A percentile compares a stretch with the other conserved stretches of the same genome.
Conservation (phyloP, 2,113 vertebrate genomes). For the Poicephalus meyeri region DNA sequence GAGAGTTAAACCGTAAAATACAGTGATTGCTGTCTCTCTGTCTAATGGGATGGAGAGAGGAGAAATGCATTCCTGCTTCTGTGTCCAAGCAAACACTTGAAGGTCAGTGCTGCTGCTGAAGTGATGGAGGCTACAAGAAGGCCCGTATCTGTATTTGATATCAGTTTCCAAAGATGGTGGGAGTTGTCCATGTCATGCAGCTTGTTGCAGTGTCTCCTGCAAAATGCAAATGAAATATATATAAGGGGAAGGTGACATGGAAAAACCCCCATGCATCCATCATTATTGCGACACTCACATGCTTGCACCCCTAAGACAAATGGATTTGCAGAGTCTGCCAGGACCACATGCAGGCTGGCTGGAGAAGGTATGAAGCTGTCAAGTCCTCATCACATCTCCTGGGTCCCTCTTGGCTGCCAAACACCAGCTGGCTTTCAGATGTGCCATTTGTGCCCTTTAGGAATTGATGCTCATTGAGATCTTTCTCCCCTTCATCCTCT, state of each 20-base stretch:
- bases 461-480: background rate
- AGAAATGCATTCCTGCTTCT: background rate
- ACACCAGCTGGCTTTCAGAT: background rate
- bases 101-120: background rate
- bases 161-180: background rate
- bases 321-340: background rate
- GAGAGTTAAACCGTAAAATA: background rate
- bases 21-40: background rate
- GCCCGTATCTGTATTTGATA: background rate
- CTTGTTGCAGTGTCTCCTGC: background rate
- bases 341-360: accelerated
- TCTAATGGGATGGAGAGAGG: background rate
- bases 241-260: background rate
- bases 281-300: background rate
- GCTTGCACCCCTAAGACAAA: background rate
- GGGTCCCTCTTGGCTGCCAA: background rate
- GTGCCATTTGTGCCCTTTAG: background rate
- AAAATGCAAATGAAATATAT: background rate
- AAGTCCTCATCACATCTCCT: background rate
- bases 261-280: background rate
- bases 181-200: background rate
- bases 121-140: background rate
- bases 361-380: background rate
- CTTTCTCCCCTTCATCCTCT: background rate
- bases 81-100: background rate